Evolutionary conservation across 2,888 invertebrate genomes (phyloP), one percentile per base, ranked within the genome.

Genomic region (Archaeoteleia sp.): DNA sequence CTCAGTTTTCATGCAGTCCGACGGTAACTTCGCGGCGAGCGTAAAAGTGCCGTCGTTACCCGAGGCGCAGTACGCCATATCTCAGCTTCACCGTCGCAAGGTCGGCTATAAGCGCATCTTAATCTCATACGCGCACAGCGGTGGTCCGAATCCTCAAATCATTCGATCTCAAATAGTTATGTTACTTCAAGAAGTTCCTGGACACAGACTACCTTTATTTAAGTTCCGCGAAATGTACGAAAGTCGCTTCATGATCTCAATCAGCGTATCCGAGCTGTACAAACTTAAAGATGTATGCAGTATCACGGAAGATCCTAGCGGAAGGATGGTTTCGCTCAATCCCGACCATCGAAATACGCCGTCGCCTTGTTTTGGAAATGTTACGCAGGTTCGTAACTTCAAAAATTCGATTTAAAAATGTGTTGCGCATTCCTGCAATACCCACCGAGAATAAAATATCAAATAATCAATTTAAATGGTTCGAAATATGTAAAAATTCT

Each of bases 161-260:
- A 86, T 91, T 3, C 86, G 91, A 67, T 89, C 91, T 0, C 91
- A 94, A 75, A 91, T 94, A 1, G 88, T 93, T 0, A 90, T 91
- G 58, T 86, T 95, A 29, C 87, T 95, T 10, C 86, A 91, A 80
- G 94, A 95, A 79, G 93, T 93, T 30, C 92, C 92, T 14, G 90
- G 90, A 1, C 89, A 91, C 78, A 88, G 89, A 51, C 87, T 96
- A 73, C 95, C 95, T 0, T 86, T 96, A 0, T 91, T 95, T 74
- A 91, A 93, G 77, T 90, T 96, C 71, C 89, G 95, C 42, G 94
- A 95, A 81, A 88, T 95, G 62, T 93, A 93, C 82, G 94, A 95
- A 72, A 91, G 92, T 74, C 90, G 95, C 5, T 93, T 91, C 79
- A 91, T 93, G 83, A 91, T 92, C 68, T 91, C 92, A 0, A 87